Evolutionary conservation across 1,140 invertebrate genomes (phyloP), one percentile per base, ranked within the genome.

Genomic region (Musca domestica): DNA sequence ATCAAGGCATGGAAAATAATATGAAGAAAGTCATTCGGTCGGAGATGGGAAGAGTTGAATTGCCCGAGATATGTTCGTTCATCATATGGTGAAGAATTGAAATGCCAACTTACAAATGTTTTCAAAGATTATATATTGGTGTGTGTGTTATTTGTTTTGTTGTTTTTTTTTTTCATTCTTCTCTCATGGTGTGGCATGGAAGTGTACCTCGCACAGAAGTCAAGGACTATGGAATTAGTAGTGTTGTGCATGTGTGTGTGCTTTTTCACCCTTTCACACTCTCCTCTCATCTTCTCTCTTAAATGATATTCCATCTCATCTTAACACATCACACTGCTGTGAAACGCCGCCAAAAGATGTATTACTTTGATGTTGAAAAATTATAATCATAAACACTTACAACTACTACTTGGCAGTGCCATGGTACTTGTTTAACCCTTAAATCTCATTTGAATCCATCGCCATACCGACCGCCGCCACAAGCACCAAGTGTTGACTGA

Each of bases 331-430:
- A 2, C 10, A 30, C 27, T 30, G 27, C 27, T 30, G 27, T 30
- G 27, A 30, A 30, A 30, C 12, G 48, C 19, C 48, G n/a, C n/a
- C 48, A 56, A 56, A 56, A 25, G 23, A 56, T 27, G 23, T 25
- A 56, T 56, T 56, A 56, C 52, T 56, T 56, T 56, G 52, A 56
- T 56, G 52, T 56, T 56, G 52, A 56, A 56, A 56, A 56, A 56
- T 56, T 56, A 56, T 56, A 56, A 56, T 56, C 52, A 56, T 56
- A 41, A 41, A 41, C 34, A 41, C 34, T 41, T 41, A 41, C 34
- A 41, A 41, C 52, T 56, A 41, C 52, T 56, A 56, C 52, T 56
- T 56, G 25, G 23, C 14, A 25, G 25, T 25, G 22, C 23, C 23
- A 22, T 48, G 15, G 52, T 27, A 56, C 52, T 27, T 19, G 23